Evolutionary conservation across 2,113 vertebrate genomes (phyloP).

Genomic region (Cranoglanis bouderius): DNA sequence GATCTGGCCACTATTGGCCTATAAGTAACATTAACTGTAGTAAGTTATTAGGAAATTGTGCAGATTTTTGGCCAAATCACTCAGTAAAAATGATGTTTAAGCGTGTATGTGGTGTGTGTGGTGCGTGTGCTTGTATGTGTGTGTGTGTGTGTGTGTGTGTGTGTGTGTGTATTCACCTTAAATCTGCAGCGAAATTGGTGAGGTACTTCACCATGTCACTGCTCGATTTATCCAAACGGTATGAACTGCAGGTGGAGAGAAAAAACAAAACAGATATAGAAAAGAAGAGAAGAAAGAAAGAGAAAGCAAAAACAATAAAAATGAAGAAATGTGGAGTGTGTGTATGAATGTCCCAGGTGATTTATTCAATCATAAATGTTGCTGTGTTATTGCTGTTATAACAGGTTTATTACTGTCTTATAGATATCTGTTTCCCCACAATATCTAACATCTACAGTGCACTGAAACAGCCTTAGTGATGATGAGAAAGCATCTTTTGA

Average conservation of each 20-base stretch:
- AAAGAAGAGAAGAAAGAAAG: not conserved
- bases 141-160: constrained; percentile 16
- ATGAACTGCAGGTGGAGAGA: constrained; percentile 76
- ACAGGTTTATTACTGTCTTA: not conserved
- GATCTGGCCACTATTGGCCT: not conserved
- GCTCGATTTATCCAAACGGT: constrained; percentile 80
- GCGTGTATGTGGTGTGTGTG: not conserved
- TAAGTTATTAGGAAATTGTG: not conserved
- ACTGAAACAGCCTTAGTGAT: not conserved
- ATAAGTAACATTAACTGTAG: not conserved
- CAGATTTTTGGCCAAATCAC: not conserved
- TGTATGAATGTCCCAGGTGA: not conserved
- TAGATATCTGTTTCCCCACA: not conserved
- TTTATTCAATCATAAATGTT: not conserved
- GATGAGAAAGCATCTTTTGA: not conserved
- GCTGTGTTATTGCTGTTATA: not conserved
- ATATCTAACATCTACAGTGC: not conserved
- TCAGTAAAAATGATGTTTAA: not conserved
- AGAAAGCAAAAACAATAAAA: not conserved
- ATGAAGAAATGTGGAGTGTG: not conserved
- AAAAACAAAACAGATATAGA: constrained; percentile 65
- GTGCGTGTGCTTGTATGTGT: constrained; percentile 11
- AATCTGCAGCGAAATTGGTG: constrained; percentile 81
- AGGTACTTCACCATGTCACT: constrained; percentile 81
- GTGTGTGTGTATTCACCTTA: constrained; percentile 74